phyloP scores from a whole-genome alignment of 1,140 invertebrate genomes.

The Drosophila mauritiana region DNA sequence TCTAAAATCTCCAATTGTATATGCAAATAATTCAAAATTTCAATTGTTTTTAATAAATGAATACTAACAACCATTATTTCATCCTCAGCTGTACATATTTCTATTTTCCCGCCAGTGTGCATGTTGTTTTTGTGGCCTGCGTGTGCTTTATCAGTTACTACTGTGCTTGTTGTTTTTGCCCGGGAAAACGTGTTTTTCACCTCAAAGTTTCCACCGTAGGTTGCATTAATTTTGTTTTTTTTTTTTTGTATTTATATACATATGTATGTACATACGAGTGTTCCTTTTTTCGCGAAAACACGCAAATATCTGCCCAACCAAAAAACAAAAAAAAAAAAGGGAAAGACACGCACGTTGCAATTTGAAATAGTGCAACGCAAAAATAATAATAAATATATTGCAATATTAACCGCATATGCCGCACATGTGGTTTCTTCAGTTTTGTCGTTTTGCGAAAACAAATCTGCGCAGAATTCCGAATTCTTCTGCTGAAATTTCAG shows the following conservation, averaged over 20 bases:
- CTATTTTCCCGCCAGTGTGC: constrained; percentile 4
- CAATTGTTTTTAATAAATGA: neutral
- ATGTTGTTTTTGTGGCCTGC: constrained; percentile 47
- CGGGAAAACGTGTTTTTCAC: constrained; percentile 71
- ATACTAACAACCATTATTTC: neutral
- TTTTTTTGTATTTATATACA: neutral
- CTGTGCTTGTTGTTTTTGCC: constrained; percentile 38
- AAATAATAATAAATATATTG: constrained; percentile 10
- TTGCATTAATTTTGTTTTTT: constrained; percentile 34
- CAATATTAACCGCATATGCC: constrained; percentile 50
- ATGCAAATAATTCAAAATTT: too few relatives aligned
- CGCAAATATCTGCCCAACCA: constrained; percentile 5
- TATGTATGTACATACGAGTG: neutral
- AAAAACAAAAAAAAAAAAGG: neutral
- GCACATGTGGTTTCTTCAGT: constrained; percentile 36
- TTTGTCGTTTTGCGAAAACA: constrained; percentile 8
- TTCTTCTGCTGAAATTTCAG: neutral
- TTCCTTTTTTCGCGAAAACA: constrained; percentile 13
- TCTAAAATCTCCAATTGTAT: too few relatives aligned
- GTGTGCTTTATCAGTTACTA: constrained; percentile 30
- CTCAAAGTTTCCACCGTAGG: constrained; percentile 54
- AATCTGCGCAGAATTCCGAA: neutral
- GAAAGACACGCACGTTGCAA: constrained; percentile 13
- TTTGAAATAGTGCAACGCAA: constrained; percentile 10
- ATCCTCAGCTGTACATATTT: neutral